Evolutionary conservation across 1,140 invertebrate species (phyloP).

Genomic region (Berghia stephanieae): DNA sequence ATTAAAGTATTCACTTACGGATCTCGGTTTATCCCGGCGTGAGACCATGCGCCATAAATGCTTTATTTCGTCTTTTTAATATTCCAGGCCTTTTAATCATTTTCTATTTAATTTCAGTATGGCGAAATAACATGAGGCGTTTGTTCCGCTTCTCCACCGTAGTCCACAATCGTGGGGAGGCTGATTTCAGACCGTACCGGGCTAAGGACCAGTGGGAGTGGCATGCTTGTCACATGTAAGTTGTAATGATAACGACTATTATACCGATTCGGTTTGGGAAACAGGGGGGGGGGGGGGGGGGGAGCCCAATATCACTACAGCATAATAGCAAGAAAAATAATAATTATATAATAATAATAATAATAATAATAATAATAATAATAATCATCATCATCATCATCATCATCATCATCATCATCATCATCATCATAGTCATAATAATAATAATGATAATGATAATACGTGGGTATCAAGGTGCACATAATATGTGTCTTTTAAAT

Average conservation of each 20-base stretch:
- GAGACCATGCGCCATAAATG: not conserved
- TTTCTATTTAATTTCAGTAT: conserved; percentile 27
- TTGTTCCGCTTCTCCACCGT: conserved; percentile 90
- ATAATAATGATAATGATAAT: too few species aligned
- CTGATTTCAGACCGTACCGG: conserved; percentile 88
- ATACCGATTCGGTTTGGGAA: too few species aligned
- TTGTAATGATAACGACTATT: too few species aligned
- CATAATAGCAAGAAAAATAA: not conserved
- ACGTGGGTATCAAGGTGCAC: too few species aligned
- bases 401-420: not conserved
- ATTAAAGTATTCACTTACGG: not conserved
- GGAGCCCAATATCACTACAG: too few species aligned
- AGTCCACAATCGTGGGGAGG: conserved; percentile 87
- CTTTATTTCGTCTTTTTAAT: conserved; percentile 8
- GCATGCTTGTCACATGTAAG: conserved; percentile 95
- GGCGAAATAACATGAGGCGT: conserved; percentile 68
- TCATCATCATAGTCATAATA: too few species aligned
- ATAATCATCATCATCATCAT: not conserved
- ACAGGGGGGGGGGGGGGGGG: too few species aligned
- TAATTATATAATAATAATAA: not conserved
- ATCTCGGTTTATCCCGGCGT: not conserved
- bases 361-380: too few species aligned
- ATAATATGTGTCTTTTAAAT: too few species aligned
- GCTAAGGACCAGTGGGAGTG: conserved; percentile 94
- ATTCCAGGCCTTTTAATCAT: not conserved